Conservation (phyloP, 2,797 vertebrate genomes). For the Garrulus glandarius region DNA sequence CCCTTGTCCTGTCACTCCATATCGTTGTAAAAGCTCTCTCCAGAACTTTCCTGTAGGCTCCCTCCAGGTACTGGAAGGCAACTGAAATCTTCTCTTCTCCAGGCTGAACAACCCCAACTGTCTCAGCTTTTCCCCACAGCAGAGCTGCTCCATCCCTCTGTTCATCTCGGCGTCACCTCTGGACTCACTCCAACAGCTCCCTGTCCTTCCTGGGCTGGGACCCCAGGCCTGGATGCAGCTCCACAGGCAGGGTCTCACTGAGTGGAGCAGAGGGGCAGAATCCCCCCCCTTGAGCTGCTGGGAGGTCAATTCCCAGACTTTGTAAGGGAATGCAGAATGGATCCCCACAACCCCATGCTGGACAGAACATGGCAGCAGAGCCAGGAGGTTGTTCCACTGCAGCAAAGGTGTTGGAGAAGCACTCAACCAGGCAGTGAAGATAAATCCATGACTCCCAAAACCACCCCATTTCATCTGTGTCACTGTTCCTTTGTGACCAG, state of each 20-base stretch:
- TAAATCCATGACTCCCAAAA: background rate
- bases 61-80: background rate
- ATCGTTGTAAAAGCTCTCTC: background rate
- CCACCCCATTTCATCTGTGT: fast-evolving
- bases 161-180: fast-evolving
- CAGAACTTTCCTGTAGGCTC: background rate
- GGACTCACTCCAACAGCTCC: fast-evolving
- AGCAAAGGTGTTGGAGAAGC: background rate
- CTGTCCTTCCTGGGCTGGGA: background rate
- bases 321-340: background rate
- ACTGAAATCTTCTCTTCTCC: background rate
- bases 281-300: background rate
- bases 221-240: background rate
- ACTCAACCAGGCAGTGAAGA: background rate
- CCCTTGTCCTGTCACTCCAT: background rate
- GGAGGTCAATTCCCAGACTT: background rate
- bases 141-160: background rate
- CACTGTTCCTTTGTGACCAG: background rate
- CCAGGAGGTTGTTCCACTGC: background rate
- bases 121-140: background rate
- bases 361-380: background rate
- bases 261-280: background rate
- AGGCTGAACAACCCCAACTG: background rate
- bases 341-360: background rate
- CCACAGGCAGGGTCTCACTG: background rate